A percentile compares a stretch with the other conserved stretches of the same genome.
These are phyloP conservation scores for Eurypyga helias DNA, from an alignment of 2,113 vertebrate species.

Conservation along the genomic window DNA sequence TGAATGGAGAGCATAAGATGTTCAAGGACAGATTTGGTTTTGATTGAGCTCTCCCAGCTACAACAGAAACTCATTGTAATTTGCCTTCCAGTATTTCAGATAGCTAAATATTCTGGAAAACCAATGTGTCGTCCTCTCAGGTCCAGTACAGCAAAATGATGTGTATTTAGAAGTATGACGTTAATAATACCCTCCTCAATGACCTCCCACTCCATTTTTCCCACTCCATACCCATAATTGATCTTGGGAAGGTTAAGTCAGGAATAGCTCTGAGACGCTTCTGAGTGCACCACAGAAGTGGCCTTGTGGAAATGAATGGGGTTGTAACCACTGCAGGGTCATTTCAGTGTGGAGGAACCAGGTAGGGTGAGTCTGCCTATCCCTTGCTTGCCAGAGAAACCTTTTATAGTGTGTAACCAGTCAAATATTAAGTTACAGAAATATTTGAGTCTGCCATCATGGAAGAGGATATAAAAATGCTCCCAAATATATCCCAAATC, in stretches of 20 bases:
- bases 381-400: neutral
- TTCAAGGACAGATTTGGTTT: neutral
- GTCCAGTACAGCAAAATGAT: neutral
- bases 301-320: neutral
- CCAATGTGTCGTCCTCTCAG: neutral
- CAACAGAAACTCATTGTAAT: neutral
- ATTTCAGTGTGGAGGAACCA: neutral
- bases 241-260: neutral
- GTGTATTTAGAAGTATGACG: neutral
- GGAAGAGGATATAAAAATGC: neutral
- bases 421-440: neutral
- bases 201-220: neutral
- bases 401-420: fast-evolving
- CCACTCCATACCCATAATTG: no score
- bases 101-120: neutral
- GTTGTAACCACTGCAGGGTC: neutral
- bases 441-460: neutral
- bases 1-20: fast-evolving
- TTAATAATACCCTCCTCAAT: neutral
- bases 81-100: neutral
- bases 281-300: neutral
- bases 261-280: neutral
- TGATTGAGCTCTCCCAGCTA: neutral
- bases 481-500: neutral
- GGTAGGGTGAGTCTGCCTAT: neutral